Evolutionary conservation across 2,888 invertebrate species (phyloP).

Genomic region (Drosophila paranaensis): DNA sequence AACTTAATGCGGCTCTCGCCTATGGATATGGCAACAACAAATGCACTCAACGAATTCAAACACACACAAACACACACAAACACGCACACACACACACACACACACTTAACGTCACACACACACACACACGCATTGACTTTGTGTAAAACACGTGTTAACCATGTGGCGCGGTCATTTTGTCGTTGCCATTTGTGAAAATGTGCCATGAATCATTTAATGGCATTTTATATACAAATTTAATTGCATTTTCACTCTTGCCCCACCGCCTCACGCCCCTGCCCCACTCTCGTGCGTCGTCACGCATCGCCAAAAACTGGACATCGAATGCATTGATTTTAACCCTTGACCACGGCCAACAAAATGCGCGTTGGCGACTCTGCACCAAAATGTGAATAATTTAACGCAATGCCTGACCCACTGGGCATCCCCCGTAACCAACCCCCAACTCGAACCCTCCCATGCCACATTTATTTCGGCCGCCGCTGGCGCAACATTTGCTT

Average conservation of each 20-base stretch:
- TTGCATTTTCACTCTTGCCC: constrained; percentile 58
- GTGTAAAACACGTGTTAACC: constrained; percentile 72
- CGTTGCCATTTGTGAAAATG: constrained; percentile 66
- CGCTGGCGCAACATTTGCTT: constrained; percentile 58
- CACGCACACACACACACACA: constrained; percentile 14
- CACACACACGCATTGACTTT: constrained; percentile 36
- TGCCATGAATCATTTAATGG: constrained; percentile 70
- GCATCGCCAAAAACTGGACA: constrained; percentile 50
- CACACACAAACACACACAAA: constrained; percentile 15
- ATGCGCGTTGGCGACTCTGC: constrained; percentile 55
- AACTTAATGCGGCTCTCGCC: constrained; percentile 36
- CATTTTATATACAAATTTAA: constrained; percentile 70
- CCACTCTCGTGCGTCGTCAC: constrained; percentile 16
- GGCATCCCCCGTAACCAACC: not conserved
- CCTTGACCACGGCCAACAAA: constrained; percentile 57
- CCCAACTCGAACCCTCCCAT: not conserved
- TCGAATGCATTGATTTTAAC: constrained; percentile 57
- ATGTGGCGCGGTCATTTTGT: constrained; percentile 66
- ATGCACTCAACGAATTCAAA: constrained; percentile 42
- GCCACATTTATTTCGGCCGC: not conserved
- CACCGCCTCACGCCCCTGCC: too few relatives aligned
- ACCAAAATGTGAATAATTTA: constrained; percentile 81
- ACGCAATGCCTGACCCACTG: constrained; percentile 48
- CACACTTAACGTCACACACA: constrained; percentile 10
- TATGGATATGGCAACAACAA: constrained; percentile 45